phyloP scores from a whole-genome alignment of 2,888 invertebrate species.

The Myathropa florea region DNA sequence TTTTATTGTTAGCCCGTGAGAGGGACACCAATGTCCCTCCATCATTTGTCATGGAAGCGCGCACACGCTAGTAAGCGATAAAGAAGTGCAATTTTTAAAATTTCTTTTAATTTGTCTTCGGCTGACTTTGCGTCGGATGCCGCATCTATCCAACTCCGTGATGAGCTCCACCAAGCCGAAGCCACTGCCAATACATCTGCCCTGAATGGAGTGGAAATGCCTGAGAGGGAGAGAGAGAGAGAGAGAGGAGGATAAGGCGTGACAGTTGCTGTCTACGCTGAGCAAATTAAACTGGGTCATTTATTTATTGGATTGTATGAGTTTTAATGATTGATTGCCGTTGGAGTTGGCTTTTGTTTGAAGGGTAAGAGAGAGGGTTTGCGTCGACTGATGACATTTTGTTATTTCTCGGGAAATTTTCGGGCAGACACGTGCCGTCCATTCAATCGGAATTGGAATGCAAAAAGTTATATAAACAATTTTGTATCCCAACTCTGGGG shows the following conservation, averaged over 20 bases:
- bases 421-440: not conserved
- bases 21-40: constrained; percentile 6
- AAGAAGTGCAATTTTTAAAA: constrained; percentile 46
- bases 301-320: constrained; percentile 21
- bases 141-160: not conserved
- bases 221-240: constrained; percentile 1
- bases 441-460: not conserved
- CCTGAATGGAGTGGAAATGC: no score
- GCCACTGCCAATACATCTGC: no score
- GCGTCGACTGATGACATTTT: not conserved
- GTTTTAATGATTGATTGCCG: constrained; percentile 31
- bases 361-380: not conserved
- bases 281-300: constrained; percentile 39
- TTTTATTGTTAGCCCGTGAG: constrained; percentile 39
- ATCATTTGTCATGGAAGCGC: constrained; percentile 50
- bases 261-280: constrained; percentile 22
- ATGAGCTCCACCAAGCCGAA: no score
- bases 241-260: not conserved
- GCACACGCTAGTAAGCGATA: not conserved
- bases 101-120: constrained; percentile 27
- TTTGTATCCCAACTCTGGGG: no score
- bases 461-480: no score
- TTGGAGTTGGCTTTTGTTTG: not conserved
- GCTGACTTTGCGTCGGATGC: not conserved
- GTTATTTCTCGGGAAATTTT: not conserved